Percentiles rank a stretch among this genome's conserved stretches.
Evolutionary conservation across 1,140 invertebrate species (phyloP).

Genomic region (Drosophila pandora): DNA sequence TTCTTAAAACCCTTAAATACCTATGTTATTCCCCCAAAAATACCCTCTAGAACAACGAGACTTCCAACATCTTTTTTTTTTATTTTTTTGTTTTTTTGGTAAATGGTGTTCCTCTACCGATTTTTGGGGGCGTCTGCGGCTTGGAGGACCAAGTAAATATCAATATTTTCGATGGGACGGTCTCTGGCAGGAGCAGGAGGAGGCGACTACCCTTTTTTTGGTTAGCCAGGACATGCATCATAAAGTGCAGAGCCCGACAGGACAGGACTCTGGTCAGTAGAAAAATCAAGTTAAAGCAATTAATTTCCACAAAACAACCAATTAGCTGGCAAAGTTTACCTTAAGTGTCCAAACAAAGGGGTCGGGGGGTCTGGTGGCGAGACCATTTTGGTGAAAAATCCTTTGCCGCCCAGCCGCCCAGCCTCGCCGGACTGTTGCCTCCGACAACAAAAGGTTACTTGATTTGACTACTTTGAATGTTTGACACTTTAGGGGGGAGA

Average conservation of each 20-base stretch:
- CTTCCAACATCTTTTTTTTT: conserved; percentile 27
- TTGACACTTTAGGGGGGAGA: conserved; percentile 79
- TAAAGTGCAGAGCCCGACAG: conserved; percentile 62
- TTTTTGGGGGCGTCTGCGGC: conserved; percentile 62
- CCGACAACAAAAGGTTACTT: conserved; percentile 81
- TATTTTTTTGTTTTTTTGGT: conserved; percentile 21
- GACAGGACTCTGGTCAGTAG: conserved; percentile 37
- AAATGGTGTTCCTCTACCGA: neutral
- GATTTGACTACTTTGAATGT: conserved; percentile 84
- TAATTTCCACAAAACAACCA: conserved; percentile 84
- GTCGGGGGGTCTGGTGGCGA: conserved; percentile 2
- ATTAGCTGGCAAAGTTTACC: conserved; percentile 83
- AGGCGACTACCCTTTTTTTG: neutral
- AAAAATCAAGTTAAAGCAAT: conserved; percentile 83
- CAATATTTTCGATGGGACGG: conserved; percentile 57
- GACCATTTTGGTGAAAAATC: neutral
- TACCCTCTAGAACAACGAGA: conserved; percentile 14
- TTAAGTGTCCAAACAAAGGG: conserved; percentile 81
- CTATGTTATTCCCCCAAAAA: neutral
- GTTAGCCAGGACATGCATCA: conserved; percentile 63
- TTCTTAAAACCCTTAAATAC: neutral
- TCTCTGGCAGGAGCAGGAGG: neutral
- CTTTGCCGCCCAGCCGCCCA: neutral
- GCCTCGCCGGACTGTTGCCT: neutral
- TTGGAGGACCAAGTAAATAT: conserved; percentile 70